Conservation (phyloP, 2,113 vertebrate species). For the Lycocorax pyrrhopterus region DNA sequence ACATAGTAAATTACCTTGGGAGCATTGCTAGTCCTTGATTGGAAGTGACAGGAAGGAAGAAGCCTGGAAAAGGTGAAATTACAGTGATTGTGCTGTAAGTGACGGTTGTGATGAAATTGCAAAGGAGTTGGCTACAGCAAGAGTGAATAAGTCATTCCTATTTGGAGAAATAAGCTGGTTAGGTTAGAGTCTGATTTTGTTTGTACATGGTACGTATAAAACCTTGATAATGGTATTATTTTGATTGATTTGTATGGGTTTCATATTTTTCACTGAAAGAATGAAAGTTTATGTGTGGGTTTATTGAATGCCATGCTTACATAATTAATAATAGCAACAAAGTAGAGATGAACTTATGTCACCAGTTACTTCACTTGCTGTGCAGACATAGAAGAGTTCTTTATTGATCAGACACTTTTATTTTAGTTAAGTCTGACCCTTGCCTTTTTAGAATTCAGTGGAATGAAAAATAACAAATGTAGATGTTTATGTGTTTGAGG, state of each 20-base stretch:
- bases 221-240: background rate
- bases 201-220: background rate
- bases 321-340: background rate
- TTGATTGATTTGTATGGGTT: background rate
- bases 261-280: background rate
- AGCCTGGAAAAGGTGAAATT: background rate
- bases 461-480: conserved; percentile 45
- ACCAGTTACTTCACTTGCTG: background rate
- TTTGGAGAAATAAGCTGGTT: background rate
- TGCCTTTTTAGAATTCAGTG: background rate
- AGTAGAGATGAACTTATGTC: background rate
- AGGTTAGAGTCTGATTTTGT: background rate
- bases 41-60: background rate
- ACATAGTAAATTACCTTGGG: background rate
- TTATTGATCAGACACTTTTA: background rate
- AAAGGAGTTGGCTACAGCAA: background rate
- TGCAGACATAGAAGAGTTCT: background rate
- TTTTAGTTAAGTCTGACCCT: background rate
- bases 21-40: background rate
- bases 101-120: background rate
- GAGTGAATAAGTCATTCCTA: background rate
- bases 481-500: conserved; percentile 59
- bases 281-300: background rate
- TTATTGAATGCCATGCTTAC: background rate
- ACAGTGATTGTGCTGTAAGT: background rate